Evolutionary conservation across 2,888 invertebrate species (phyloP), one percentile per base, ranked within the genome.

Genomic region (Anoplius nigerrimus): DNA sequence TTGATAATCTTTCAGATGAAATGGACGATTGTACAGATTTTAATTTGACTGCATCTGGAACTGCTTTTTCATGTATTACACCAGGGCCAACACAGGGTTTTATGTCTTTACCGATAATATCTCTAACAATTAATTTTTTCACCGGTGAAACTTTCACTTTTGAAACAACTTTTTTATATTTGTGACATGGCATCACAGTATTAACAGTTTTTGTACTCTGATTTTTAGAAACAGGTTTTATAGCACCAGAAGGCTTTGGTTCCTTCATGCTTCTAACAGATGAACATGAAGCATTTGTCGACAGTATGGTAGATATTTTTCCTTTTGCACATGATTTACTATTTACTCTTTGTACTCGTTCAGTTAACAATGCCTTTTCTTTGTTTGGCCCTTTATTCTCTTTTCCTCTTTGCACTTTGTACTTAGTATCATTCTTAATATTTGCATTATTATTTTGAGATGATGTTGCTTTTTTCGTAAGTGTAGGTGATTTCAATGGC

Each of bases 1-100:
- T 75, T 2, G 67, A 59, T 4, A 87, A 74, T 66, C 72, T 78
- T 42, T 82, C 58, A 11, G 58, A 66, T 48, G 61, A 45, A 48
- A 42, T 8, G 46, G 34, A 3, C 45, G 56, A 16, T 16, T 27
- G 2, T 24, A n/a, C 51, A 16, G 0, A 2, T 4, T 5, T 18
- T 52, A 5, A 59, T 64, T 63, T 62, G 20, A 42, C 21, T 20
- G 5, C 27, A n/a, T 66, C 22, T 18, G 8, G 8, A 45, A n/a
- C 1, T 5, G 46, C 57, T 2, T 55, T 57, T n/a, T 52, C 68
- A 3, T 4, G 55, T 6, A 34, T 11, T 27, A 75, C 20, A 16
- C 80, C 82, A 34, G 82, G 74, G n/a, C 71, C 77, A 21, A 86
- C 62, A 20, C 57, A 76, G 48, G 76, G 62, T 53, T 72, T 72